Evolutionary conservation across 2,888 invertebrate genomes (phyloP).

Genomic region (Diogma glabrata): DNA sequence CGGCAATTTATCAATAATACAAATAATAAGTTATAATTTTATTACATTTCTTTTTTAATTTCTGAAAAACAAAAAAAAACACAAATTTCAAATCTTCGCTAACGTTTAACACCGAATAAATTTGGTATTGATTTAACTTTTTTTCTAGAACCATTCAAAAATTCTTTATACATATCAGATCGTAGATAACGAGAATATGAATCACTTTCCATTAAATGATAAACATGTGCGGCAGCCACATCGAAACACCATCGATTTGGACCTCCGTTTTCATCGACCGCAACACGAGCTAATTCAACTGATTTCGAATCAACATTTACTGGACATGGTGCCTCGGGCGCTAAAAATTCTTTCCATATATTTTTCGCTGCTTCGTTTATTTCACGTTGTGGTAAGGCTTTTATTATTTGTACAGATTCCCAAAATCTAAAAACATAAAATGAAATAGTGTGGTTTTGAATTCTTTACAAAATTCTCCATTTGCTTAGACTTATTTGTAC

Average conservation of each 20-base stretch:
- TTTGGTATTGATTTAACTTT: slow-evolving; percentile 60
- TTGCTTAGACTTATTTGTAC: slow-evolving; percentile 22
- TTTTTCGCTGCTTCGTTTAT: slow-evolving; percentile 71
- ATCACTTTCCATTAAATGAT: slow-evolving; percentile 98
- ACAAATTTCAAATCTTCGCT: slow-evolving; percentile 14
- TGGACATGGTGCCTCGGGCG: slow-evolving; percentile 87
- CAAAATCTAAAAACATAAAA: slow-evolving; percentile 59
- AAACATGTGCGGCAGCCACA: slow-evolving; percentile 96
- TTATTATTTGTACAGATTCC: slow-evolving; percentile 88
- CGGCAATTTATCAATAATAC: no score
- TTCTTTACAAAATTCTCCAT: no score
- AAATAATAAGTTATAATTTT: no score
- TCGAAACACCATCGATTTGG: slow-evolving; percentile 94
- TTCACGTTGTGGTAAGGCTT: slow-evolving; percentile 74
- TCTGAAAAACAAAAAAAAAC: no score
- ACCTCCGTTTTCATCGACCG: slow-evolving; percentile 48
- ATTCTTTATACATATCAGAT: slow-evolving; percentile 98
- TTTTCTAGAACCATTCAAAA: slow-evolving; percentile 89
- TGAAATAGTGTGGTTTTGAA: background rate
- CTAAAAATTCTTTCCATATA: slow-evolving; percentile 89
- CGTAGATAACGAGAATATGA: slow-evolving; percentile 95
- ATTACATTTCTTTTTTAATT: no score
- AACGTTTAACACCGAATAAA: slow-evolving; percentile 37
- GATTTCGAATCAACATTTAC: slow-evolving; percentile 95
- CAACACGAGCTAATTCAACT: slow-evolving; percentile 69